Evolutionary conservation across 2,888 invertebrate genomes (phyloP), one percentile per base, ranked within the genome.

Genomic region (Therioaphis trifolii): DNA sequence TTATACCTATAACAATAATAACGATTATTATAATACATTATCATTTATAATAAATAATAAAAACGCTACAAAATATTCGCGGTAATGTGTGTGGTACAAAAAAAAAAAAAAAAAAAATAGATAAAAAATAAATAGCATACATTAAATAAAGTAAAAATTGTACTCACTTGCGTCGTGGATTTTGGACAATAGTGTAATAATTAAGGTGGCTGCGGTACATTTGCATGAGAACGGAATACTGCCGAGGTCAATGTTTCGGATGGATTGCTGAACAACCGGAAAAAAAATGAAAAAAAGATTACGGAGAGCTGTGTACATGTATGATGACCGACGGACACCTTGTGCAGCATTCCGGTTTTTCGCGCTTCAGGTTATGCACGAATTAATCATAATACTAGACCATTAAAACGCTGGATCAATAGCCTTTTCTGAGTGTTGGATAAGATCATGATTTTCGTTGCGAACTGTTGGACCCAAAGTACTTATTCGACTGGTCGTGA

Each of bases 191-290:
- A 74, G 82, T 74, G 82, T 52, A 82, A 82, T 82, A 72, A 82
- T 82, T 82, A 74, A 82, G 74, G 82, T 24, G 58, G 82, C 46
- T 49, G 74, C n/a, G 82, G 63, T 82, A 74, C 63, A 82, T 82
- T 82, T 82, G 74, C 82, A 82, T 82, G 82, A 74, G 74, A 82
- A 82, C 82, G 61, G 63, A 82, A 24, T 63, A 49, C 63, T 35
- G 63, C 18, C 82, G 82, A 82, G 82, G 82, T 82, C 82, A 82
- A 82, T 74, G 82, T 82, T 82, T 82, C 49, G 82, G 82, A 82
- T 46, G 82, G 82, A 82, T 82, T 82, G 82, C 40, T 63, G 82
- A 82, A 82, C 72, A 72, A 82, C 82, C 82, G 82, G 82, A 74
- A 82, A 82, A 82, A 69, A 74, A 63, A 11, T 55, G n/a, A 35